These are phyloP conservation scores for Papilio polytes DNA, from an alignment of 1,140 invertebrate species.

Conservation along the genomic window DNA sequence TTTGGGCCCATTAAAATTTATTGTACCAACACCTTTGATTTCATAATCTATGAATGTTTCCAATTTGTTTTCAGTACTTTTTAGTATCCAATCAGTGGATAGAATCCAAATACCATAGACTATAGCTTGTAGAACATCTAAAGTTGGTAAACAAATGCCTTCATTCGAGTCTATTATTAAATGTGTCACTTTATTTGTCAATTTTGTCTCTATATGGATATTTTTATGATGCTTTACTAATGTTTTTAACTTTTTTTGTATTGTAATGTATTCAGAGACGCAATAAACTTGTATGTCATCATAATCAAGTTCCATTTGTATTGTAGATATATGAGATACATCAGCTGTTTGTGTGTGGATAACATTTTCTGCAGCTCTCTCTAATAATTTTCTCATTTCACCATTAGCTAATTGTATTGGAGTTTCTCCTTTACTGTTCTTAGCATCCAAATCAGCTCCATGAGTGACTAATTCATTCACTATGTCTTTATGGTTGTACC, in stretches of 20 bases:
- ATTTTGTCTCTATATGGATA: conserved; percentile 65
- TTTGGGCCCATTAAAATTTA: conserved; percentile 59
- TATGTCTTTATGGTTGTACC: conserved; percentile 80
- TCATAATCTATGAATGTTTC: conserved; percentile 85
- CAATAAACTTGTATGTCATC: conserved; percentile 69
- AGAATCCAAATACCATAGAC: conserved; percentile 86
- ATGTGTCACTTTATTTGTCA: conserved; percentile 81
- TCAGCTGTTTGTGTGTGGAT: conserved; percentile 67
- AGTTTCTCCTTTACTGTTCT: conserved; percentile 84
- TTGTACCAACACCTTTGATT: conserved; percentile 80
- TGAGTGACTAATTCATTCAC: conserved; percentile 85
- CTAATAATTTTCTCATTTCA: conserved; percentile 57
- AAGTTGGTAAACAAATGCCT: conserved; percentile 66
- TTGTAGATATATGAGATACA: conserved; percentile 57
- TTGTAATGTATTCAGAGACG: conserved; percentile 51
- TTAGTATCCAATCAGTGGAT: conserved; percentile 86
- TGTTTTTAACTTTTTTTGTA: conserved; percentile 64
- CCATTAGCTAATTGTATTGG: conserved; percentile 78
- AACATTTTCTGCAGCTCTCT: conserved; percentile 57
- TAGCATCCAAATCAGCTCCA: conserved; percentile 84
- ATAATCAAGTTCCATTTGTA: conserved; percentile 60
- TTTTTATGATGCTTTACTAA: conserved; percentile 67
- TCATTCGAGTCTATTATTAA: conserved; percentile 79
- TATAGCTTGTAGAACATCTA: conserved; percentile 84
- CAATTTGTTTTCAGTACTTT: conserved; percentile 75